Evolutionary conservation across 1,140 invertebrate genomes (phyloP).

Genomic region (Holcopasites calliopsidis): DNA sequence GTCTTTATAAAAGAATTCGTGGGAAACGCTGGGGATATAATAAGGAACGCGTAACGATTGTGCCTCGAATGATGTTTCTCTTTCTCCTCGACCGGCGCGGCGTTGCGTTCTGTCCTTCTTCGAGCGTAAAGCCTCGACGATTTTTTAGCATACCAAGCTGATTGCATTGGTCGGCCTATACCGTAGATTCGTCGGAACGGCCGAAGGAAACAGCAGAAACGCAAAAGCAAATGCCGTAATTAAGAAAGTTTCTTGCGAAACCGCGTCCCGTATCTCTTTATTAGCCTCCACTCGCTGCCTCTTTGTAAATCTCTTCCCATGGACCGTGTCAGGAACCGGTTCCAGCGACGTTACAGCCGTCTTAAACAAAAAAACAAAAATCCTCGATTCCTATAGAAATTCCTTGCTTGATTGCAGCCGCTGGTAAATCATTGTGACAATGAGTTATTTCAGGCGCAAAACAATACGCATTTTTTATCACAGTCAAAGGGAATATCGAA

Average conservation of each 20-base stretch:
- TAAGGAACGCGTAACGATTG: constrained; percentile 17
- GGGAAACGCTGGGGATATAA: constrained; percentile 26
- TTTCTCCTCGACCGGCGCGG: neutral
- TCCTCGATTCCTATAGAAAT: neutral
- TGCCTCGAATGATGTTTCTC: neutral
- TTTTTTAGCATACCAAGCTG: no score
- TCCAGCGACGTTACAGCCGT: neutral
- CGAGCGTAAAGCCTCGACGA: no score
- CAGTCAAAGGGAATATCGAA: neutral
- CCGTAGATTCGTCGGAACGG: neutral
- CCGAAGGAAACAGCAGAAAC: no score
- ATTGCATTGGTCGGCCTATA: neutral
- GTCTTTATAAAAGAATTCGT: constrained; percentile 20
- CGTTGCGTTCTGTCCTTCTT: no score
- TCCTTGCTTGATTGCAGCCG: neutral
- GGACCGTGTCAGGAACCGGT: constrained; percentile 7
- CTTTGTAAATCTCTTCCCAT: neutral
- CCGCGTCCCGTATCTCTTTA: neutral
- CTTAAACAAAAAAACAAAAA: no score
- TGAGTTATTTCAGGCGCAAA: neutral
- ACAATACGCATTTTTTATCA: no score
- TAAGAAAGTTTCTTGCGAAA: constrained; percentile 26
- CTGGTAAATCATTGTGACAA: neutral
- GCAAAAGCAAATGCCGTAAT: constrained; percentile 3
- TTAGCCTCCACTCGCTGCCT: neutral